phyloP scores from a whole-genome alignment of 92 coral and sea anemone species.

The Palythoa caribaeorum region DNA sequence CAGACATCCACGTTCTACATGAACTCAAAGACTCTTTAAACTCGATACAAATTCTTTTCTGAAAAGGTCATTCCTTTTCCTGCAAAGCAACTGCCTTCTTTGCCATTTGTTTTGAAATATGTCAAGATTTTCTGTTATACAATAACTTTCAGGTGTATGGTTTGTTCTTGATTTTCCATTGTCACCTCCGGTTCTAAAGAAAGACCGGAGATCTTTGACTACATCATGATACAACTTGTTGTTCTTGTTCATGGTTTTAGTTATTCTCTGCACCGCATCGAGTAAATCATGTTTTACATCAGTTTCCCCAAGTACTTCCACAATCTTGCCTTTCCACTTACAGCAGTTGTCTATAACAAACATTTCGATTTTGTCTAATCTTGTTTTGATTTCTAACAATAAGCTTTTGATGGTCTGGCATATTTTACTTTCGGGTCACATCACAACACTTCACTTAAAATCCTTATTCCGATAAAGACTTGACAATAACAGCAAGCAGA shows the following conservation, averaged over 20 bases:
- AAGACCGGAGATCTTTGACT: conserved; percentile 13
- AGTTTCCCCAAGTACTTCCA: conserved; percentile 51
- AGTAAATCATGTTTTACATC: conserved; percentile 45
- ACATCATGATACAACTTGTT: conserved; percentile 42
- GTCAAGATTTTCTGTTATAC: conserved; percentile 41
- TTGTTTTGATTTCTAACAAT: conserved; percentile 35
- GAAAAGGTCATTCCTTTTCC: too few species aligned
- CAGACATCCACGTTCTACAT: conserved; percentile 57
- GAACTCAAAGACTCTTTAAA: conserved; percentile 34
- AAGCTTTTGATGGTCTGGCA: conserved; percentile 19
- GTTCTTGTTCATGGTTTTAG: conserved; percentile 44
- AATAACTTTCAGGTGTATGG: conserved; percentile 37
- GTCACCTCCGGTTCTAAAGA: conserved; percentile 54
- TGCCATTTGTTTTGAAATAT: conserved; percentile 58
- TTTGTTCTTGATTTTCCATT: conserved; percentile 49
- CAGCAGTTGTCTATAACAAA: conserved; percentile 67
- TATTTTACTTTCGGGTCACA: background rate
- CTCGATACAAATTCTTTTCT: background rate
- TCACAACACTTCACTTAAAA: background rate
- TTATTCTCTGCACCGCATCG: conserved; percentile 69
- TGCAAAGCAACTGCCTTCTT: conserved; percentile 30
- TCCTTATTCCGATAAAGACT: background rate
- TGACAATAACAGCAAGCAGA: conserved; percentile 8
- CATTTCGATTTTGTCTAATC: conserved; percentile 33
- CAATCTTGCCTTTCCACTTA: conserved; percentile 56